Conservation (phyloP, 2,797 vertebrate genomes). For the Phylloscopus collybita region DNA sequence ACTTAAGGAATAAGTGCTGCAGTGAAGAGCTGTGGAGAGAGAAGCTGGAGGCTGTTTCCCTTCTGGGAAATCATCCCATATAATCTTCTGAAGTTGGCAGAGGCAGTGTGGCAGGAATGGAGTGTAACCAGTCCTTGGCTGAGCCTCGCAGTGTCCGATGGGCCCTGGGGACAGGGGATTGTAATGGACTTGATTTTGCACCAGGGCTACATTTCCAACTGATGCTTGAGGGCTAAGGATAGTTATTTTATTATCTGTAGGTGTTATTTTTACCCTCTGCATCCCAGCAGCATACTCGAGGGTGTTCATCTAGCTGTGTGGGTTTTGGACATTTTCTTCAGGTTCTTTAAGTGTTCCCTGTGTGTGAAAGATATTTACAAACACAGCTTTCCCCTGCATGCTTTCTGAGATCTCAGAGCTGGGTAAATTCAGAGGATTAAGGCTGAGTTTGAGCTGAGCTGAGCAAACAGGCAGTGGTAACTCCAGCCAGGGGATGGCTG, state of each 20-base stretch:
- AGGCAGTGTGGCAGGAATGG: background rate
- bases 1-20: background rate
- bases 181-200: background rate
- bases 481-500: background rate
- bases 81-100: background rate
- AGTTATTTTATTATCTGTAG: background rate
- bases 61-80: slow-evolving; percentile 48
- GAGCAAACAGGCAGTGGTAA: slow-evolving; percentile 6
- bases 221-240: background rate
- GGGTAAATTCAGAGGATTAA: slow-evolving; percentile 28
- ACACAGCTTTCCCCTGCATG: background rate
- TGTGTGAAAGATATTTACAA: slow-evolving; percentile 3
- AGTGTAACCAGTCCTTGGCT: background rate
- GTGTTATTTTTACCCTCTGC: background rate
- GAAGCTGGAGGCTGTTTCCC: slow-evolving; percentile 26
- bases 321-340: background rate
- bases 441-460: slow-evolving; percentile 20
- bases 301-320: background rate
- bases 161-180: background rate
- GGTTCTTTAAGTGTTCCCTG: background rate
- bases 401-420: slow-evolving; percentile 6
- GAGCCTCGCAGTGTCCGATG: background rate
- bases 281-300: background rate
- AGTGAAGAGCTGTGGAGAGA: background rate
- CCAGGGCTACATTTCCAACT: background rate